Base-by-base conservation (phyloP, 1,140 invertebrate species). In the Zaprionus vittiger region DNA sequence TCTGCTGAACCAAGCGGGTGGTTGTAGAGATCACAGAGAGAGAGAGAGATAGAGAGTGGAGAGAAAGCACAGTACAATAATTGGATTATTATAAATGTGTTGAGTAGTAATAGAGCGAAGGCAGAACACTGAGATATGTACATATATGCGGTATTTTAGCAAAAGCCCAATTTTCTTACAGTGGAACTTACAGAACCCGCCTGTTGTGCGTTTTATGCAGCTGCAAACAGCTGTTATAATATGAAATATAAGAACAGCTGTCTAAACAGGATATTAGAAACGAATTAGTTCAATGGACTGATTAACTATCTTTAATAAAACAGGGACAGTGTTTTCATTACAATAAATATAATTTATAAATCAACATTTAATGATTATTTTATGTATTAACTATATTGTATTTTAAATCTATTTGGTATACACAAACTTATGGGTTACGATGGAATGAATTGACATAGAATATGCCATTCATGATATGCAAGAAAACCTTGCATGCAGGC, bases 161-260 rank as follows among this genome's bases (percentile, higher is more conserved):
- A 54, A 63, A 63, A 9, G 47, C 44, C 47, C 17, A 63, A 34
- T 37, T 5, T 34, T 34, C 31, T 34, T 54, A 37, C 14, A 26
- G 6, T 34, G 24, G 28, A 57, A 57, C 26, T 55, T 44, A 64
- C 37, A 71, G 12, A 64, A 56, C 6, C 15, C 20, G 28, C 4
- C 44, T 17, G 55, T n/a, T 15, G 5, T 41, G 15, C n/a, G 41
- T 6, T 17, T 2, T 0, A 9, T n/a, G n/a, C 41, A 52, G 41
- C 20, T 11, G 12, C 28, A 64, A 34, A 70, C 73, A 70, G 59
- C 67, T 75, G 73, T 63, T 41, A 38, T 59, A 63, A 70, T 59
- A 75, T 57, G 28, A 28, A 41, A n/a, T 73, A 22, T 14, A 31
- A 55, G 70, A 79, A 67, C 79, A 81, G 54, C 60, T 81, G 77